Percentiles rank a stretch among this genome's conserved stretches.
Evolutionary conservation across 2,888 invertebrate species (phyloP).

Genomic region (Clistopyga incitator): DNA sequence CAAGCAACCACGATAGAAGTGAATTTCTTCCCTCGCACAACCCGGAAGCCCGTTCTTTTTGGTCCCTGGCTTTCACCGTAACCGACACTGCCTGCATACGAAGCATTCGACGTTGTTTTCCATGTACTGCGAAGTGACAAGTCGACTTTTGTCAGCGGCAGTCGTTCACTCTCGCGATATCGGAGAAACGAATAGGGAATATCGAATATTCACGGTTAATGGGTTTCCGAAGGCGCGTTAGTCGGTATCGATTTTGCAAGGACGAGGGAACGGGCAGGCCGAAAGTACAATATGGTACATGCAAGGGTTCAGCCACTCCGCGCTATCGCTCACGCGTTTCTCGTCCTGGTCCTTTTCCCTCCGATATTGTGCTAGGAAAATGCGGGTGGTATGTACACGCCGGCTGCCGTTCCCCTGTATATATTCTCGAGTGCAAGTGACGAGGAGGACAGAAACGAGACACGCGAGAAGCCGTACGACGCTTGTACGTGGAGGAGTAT

Average conservation of each 20-base stretch:
- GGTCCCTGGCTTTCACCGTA: not conserved
- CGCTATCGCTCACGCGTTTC: constrained; percentile 12
- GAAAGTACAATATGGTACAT: constrained; percentile 21
- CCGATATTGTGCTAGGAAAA: constrained; percentile 33
- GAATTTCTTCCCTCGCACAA: not conserved
- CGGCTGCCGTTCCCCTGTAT: not conserved
- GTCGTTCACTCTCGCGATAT: not conserved
- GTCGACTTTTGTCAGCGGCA: constrained; percentile 16
- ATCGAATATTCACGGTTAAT: constrained; percentile 60
- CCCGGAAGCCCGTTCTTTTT: not conserved
- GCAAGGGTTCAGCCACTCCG: not conserved
- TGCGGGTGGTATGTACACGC: constrained; percentile 9
- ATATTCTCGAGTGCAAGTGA: not conserved
- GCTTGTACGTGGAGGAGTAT: not conserved
- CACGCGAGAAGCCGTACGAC: constrained; percentile 11
- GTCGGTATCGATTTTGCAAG: constrained; percentile 56
- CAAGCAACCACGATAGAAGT: too few relatives aligned
- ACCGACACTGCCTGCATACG: not conserved
- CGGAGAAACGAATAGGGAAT: constrained; percentile 28
- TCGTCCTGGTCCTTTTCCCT: not conserved
- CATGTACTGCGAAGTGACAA: not conserved
- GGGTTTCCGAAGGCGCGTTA: constrained; percentile 51
- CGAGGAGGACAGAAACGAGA: constrained; percentile 3
- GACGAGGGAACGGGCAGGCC: not conserved
- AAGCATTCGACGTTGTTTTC: not conserved